Percentiles rank a stretch among this genome's conserved stretches.
These are phyloP conservation scores for Dreissena polymorpha DNA, from an alignment of 1,140 invertebrate genomes.

Conservation along the genomic window DNA sequence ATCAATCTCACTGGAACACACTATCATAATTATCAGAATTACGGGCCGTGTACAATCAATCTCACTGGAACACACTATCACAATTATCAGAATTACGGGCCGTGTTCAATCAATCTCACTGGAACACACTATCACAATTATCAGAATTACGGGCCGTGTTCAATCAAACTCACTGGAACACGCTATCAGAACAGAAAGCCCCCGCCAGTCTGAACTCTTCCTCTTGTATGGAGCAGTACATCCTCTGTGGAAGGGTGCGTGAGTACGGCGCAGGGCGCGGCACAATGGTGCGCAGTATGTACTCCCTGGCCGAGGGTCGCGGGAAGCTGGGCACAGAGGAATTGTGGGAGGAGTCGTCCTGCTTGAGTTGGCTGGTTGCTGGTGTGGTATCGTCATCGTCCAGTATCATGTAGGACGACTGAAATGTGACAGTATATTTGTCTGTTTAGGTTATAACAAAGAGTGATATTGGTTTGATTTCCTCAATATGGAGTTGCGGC, in stretches of 20 bases:
- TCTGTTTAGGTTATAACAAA: too few relatives aligned
- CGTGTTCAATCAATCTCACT: too few relatives aligned
- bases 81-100: too few relatives aligned
- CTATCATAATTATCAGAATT: too few relatives aligned
- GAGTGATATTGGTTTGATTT: too few relatives aligned
- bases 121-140: too few relatives aligned
- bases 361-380: neutral
- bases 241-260: slow-evolving; percentile 83
- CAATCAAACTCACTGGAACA: slow-evolving; percentile 80
- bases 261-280: slow-evolving; percentile 84
- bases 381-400: slow-evolving; percentile 58
- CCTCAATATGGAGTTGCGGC: too few relatives aligned
- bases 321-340: slow-evolving; percentile 81
- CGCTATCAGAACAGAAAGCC: slow-evolving; percentile 87
- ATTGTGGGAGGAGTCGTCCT: slow-evolving; percentile 42
- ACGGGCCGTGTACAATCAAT: too few relatives aligned
- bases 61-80: too few relatives aligned
- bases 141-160: too few relatives aligned
- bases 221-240: slow-evolving; percentile 85
- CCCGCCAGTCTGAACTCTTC: slow-evolving; percentile 85
- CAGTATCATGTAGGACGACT: slow-evolving; percentile 71
- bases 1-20: too few relatives aligned
- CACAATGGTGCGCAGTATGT: slow-evolving; percentile 84
- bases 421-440: too few relatives aligned
- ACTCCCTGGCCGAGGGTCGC: slow-evolving; percentile 84